Evolutionary conservation across 2,888 invertebrate species (phyloP), one percentile per base, ranked within the genome.

Genomic region (Crepidodera aurea): DNA sequence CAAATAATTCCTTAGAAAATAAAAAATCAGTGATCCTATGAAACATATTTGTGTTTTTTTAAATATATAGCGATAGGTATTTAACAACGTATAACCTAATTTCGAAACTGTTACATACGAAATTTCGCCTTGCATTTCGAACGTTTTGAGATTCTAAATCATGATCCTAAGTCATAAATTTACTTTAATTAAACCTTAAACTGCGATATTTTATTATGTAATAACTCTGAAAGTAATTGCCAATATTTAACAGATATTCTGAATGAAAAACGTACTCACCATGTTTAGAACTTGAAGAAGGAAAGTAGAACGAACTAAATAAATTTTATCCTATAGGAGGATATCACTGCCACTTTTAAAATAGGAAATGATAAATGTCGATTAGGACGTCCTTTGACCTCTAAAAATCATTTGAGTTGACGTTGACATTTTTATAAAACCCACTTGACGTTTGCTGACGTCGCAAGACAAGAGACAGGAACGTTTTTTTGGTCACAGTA

Each of bases 341-440:
- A 39, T 15, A 39, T 51, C 40, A 42, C 44, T 42, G 44, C 32
- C 53, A 61, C 57, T 67, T 58, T 54, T 58, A 58, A 50, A 58
- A 18, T 32, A 27, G 22, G 22, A 60, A 62, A 48, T 56, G 60
- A 68, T 40, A 18, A 39, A 59, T 44, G 60, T 64, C 64, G 42
- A 51, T 46, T 54, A 62, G 67, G 69, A 69, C 69, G 66, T 67
- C 67, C 67, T 69, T 66, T 69, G 69, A 69, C 69, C 69, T 65
- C 51, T 58, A 58, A 42, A 58, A 58, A 16, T 57, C 27, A 50
- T 56, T 34, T 16, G n/a, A 56, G 8, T 39, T 42, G 29, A 54
- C 46, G 25, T 50, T 50, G 50, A 54, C 54, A 27, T 15, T 54
- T 54, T 12, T 10, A 22, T 42, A 13, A 39, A 7, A 51, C 18